Base-by-base conservation (phyloP, 2,888 invertebrate species). In the Amiota minor region DNA sequence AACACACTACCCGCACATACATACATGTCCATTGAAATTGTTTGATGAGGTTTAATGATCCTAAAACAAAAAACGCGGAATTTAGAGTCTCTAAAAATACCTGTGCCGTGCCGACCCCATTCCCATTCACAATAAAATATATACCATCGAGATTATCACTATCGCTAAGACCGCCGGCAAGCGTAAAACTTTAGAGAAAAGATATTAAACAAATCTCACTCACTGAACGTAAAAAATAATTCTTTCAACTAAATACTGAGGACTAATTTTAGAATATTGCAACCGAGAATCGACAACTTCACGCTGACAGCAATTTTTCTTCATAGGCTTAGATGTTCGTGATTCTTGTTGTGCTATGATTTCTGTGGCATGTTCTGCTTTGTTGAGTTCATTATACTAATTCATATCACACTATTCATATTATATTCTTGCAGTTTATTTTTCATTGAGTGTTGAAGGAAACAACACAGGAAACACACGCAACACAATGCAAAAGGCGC, bases 401-500 rank as follows among this genome's bases (percentile, higher is more conserved):
- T 16, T 59, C 18, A 59, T 59, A 9, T 20, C 11, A 50, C 3
- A n/a, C 16, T 16, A 53, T 20, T 59, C 20, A 35, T 8, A 9
- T 59, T 59, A 16, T 20, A 59, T 59, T 9, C 11, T 59, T 59
- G 59, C 20, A 59, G 59, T 20, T 59, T 20, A 59, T 59, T 59
- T 9, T 11, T 20, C 65, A 16, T 65, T 20, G 47, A 16, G 14
- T 46, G 47, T 47, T 62, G 16, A 35, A 62, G 62, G 23, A 62
- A 12, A 62, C 11, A 14, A 35, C 23, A 23, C 62, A 62, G 14
- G 12, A 8, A 35, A 35, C 62, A 35, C 20, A 79, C 72, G 75
- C 81, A 72, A 56, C 77, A 80, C 69, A 75, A 84, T 74, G 79
- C 77, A 75, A 65, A 76, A 81, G 82, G 83, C 76, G 79, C 76